Evolutionary conservation across 2,113 vertebrate species (phyloP).

Genomic region (Drymodes brunneopygia): DNA sequence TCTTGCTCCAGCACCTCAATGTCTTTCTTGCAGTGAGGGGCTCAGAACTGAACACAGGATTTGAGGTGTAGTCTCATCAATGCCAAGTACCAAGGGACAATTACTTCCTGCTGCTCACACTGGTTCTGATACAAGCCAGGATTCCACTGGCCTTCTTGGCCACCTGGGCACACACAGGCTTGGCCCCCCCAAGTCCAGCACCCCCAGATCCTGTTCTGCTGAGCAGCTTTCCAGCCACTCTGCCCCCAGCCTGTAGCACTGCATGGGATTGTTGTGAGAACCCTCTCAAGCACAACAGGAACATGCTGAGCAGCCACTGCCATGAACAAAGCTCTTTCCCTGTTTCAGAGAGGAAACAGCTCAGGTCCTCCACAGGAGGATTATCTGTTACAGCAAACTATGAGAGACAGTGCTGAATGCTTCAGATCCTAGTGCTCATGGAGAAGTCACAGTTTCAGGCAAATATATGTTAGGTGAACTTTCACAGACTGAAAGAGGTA

Average conservation of each 20-base stretch:
- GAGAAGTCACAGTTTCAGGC: neutral
- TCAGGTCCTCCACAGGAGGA: neutral
- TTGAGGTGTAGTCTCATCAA: neutral
- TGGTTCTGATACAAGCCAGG: neutral
- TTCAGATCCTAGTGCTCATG: neutral
- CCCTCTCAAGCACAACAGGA: neutral
- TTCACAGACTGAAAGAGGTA: neutral
- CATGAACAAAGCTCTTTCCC: neutral
- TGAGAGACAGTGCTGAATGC: neutral
- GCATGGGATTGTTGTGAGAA: neutral
- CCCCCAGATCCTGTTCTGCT: neutral
- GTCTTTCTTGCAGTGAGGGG: neutral
- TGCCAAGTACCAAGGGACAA: neutral
- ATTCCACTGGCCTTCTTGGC: neutral
- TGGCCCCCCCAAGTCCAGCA: neutral
- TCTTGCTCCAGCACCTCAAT: neutral
- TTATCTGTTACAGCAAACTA: neutral
- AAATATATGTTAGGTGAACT: neutral
- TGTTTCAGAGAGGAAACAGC: neutral
- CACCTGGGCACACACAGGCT: neutral
- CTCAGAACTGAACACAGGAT: neutral
- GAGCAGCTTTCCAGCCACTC: neutral
- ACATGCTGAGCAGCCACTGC: neutral
- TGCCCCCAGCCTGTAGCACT: neutral
- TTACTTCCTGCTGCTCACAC: neutral